Base-by-base conservation (phyloP, 2,113 vertebrate species). In the Otus sunia region DNA sequence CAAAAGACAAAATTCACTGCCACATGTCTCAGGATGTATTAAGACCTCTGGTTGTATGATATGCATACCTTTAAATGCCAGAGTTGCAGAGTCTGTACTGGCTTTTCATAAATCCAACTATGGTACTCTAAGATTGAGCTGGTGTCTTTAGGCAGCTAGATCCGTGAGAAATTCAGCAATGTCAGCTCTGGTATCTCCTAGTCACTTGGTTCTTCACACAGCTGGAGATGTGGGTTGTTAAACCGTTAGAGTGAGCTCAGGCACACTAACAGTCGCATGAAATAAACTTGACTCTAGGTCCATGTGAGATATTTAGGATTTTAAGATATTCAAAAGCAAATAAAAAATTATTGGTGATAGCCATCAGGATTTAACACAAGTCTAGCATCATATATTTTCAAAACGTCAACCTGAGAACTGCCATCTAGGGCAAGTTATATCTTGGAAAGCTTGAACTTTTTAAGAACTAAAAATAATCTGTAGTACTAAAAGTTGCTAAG, bases 111-210 rank as follows among this genome's bases (percentile, higher is more conserved):
- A 8, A 25, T 75, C 47, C 26, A 49, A 0, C 37, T 67, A 32
- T 29, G n/a, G 14, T 68, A 26, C 10, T 34, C 21, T 47, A 75
- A n/a, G 14, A 50, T 55, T 1, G 1, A 1, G 2, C 26, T 62
- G 21, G 11, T 36, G 23, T 37, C 43, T 45, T 34, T 43, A 73
- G 37, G 34, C 22, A 73, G 23, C 12, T 71, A 49, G 14, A 66
- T 39, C 45, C 5, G 19, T 34, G 15, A 45, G 9, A 86, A 52
- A 39, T 6, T 52, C 34, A 59, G 15, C 13, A 79, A 27, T 17
- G 29, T 39, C 36, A 52, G 10, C 37, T 85, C 50, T 66, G 60
- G 8, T 23, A 29, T 26, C 5, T 64, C 22, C 32, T 78, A 39
- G 36, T 52, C 5, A 9, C 23, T 64, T 67, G 16, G 16, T 66